These are phyloP conservation scores for Chaetops frenatus DNA, from an alignment of 2,113 vertebrate species.

Conservation along the genomic window DNA sequence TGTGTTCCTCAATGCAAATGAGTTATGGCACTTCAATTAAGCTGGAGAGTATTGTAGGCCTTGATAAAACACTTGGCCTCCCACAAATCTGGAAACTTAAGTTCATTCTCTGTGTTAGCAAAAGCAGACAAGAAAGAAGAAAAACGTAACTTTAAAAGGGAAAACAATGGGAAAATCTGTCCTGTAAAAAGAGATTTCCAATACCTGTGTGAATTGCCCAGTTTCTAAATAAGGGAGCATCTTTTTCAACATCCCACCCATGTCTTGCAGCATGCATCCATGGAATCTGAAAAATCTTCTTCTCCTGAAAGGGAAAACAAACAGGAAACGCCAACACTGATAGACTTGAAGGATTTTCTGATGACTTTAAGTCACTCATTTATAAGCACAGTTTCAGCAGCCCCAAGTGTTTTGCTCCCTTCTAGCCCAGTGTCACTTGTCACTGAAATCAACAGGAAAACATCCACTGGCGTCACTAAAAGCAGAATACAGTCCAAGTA, in stretches of 20 bases:
- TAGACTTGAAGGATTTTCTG: not conserved
- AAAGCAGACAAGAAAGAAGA: not conserved
- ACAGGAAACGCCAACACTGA: slow-evolving; percentile 23
- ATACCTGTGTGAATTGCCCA: slow-evolving; percentile 91
- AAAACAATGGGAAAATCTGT: not conserved
- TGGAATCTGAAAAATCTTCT: slow-evolving; percentile 90
- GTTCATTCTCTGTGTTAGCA: not conserved
- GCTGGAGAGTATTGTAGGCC: not conserved
- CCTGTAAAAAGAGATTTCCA: not conserved
- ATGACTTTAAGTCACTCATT: not conserved
- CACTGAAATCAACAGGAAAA: not conserved
- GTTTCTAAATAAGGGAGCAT: slow-evolving; percentile 86
- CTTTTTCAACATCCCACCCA: slow-evolving; percentile 89
- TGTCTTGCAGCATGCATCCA: slow-evolving; percentile 90
- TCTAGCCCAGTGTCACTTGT: not conserved
- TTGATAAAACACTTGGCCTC: not conserved
- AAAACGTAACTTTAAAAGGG: not conserved
- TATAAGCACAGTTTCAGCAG: not conserved
- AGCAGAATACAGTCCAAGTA: not conserved
- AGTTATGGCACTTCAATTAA: not conserved
- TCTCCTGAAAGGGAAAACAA: slow-evolving; percentile 73
- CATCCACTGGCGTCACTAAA: not conserved
- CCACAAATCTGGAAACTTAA: not conserved
- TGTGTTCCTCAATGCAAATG: not conserved
- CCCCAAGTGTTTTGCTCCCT: not conserved